Evolutionary conservation across 2,113 vertebrate genomes (phyloP).

Genomic region (Nothoprocta perdicaria): DNA sequence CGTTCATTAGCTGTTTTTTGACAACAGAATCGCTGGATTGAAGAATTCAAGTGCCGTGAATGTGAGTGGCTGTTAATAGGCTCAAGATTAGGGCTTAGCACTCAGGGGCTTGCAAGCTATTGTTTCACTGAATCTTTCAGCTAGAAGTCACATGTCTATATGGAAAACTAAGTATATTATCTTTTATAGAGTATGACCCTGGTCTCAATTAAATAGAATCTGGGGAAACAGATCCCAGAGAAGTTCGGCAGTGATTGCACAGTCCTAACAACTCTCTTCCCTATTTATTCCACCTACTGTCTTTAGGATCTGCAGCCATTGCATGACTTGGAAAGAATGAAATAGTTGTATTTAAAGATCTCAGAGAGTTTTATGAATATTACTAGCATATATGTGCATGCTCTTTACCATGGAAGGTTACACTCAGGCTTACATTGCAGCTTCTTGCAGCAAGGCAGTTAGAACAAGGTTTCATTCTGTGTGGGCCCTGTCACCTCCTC

Average conservation of each 20-base stretch:
- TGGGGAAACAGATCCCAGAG: neutral
- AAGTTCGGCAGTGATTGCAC: neutral
- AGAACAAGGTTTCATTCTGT: neutral
- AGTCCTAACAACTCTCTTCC: neutral
- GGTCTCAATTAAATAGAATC: neutral
- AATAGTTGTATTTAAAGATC: neutral
- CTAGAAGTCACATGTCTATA: neutral
- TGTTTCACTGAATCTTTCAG: conserved; percentile 10
- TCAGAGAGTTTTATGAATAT: neutral
- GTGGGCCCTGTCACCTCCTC: neutral
- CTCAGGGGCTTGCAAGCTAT: neutral
- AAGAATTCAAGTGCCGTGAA: neutral
- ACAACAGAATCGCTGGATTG: neutral
- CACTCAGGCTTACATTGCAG: neutral
- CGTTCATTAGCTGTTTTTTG: neutral
- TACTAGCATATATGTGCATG: neutral
- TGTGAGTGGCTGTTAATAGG: conserved; percentile 11
- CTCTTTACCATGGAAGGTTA: neutral
- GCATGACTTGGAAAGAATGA: neutral
- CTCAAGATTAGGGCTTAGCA: neutral
- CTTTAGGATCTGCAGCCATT: neutral
- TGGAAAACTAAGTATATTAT: neutral
- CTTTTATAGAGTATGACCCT: neutral
- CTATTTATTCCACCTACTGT: neutral
- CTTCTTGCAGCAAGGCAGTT: neutral